Evolutionary conservation across 2,888 invertebrate genomes (phyloP).

Genomic region (Drosophila mettleri): DNA sequence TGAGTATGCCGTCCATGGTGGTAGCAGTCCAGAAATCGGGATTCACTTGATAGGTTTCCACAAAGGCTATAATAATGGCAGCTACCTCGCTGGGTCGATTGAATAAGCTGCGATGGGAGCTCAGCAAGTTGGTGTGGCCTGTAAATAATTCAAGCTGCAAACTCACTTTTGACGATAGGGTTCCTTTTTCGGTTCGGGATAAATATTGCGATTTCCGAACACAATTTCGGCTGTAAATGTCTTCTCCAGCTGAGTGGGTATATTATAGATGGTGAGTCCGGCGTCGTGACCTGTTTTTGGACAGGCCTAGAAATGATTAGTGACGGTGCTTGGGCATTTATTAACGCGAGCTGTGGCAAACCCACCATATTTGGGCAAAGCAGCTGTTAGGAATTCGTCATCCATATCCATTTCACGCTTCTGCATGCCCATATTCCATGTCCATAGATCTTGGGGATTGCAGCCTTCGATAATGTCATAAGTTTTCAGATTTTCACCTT

Average conservation of each 20-base stretch:
- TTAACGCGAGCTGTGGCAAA: neutral
- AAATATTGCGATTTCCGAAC: conserved; percentile 71
- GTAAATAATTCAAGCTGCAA: neutral
- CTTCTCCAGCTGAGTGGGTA: conserved; percentile 81
- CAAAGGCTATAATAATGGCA: conserved; percentile 78
- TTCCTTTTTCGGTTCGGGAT: conserved; percentile 54
- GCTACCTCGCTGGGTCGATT: conserved; percentile 79
- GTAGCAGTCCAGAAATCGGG: conserved; percentile 80
- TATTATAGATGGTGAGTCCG: conserved; percentile 68
- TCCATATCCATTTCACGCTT: conserved; percentile 71
- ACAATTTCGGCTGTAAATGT: conserved; percentile 79
- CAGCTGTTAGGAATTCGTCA: conserved; percentile 63
- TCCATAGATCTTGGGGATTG: conserved; percentile 74
- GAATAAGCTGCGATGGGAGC: conserved; percentile 47
- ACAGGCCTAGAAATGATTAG: conserved; percentile 36
- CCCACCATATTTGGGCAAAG: conserved; percentile 74
- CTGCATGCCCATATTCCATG: conserved; percentile 79
- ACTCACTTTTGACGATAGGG: conserved; percentile 48
- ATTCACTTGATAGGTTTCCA: conserved; percentile 79
- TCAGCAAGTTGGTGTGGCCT: neutral
- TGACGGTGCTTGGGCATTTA: neutral
- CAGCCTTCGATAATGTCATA: conserved; percentile 75
- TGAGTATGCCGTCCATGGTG: conserved; percentile 77
- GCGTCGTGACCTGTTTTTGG: conserved; percentile 59
- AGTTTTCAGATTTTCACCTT: conserved; percentile 68